Base-by-base conservation (phyloP, 1,140 invertebrate genomes). In the Papilio aristodemus region DNA sequence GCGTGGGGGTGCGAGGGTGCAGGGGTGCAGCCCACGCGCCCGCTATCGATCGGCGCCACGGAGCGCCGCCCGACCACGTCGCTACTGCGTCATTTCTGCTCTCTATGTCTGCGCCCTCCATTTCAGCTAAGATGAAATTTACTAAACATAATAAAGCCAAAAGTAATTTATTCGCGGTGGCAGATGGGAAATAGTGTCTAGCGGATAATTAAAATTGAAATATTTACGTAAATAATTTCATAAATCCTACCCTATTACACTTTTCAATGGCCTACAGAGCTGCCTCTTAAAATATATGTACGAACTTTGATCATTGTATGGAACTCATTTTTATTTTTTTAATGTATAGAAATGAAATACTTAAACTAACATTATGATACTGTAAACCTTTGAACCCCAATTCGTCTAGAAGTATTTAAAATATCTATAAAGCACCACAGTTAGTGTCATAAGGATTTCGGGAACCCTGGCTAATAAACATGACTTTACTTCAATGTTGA, bases 41-140 rank as follows among this genome's bases (percentile, higher is more conserved):
- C 43, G 64, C 41, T 89, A 89, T 89, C 80, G 87, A 89, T 89
- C 84, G 84, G 69, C 72, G 70, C 71, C 75, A 67, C 68, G 10
- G 72, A 83, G 79, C 84, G 84, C 81, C 85, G 75, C 50, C 70
- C 62, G 62, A 68, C 75, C 68, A 85, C 87, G 86, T 87, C 85
- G 83, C 71, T 78, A 80, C 77, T 89, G 85, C 87, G 85, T 89
- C 87, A 89, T 77, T 78, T 72, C 76, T 67, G 75, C 75, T 71
- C 69, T 71, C 32, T n/a, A n/a, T n/a, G 32, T 57, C 50, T 68
- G 67, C 72, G 58, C 57, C 71, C 46, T 66, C 70, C 27, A 14
- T 38, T 62, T n/a, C n/a, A 36, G 14, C 9, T n/a, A 59, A 59
- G 36, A n/a, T 36, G 1, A 58, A 27, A 13, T 58, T 6, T 58